Conservation (phyloP, 2,113 vertebrate genomes). For the Acrocephalus kingi region DNA sequence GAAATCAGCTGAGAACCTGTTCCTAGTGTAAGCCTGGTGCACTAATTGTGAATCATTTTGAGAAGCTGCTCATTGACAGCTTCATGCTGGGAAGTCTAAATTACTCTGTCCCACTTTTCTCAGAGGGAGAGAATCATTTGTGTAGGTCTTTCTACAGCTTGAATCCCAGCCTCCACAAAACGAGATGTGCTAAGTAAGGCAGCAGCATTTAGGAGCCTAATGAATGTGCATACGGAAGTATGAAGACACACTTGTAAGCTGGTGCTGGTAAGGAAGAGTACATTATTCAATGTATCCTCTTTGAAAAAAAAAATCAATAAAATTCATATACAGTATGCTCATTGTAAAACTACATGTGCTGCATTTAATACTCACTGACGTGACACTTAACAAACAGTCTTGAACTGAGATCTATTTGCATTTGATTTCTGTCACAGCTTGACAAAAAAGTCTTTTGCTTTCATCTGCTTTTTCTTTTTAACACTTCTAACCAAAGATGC, state of each 20-base stretch:
- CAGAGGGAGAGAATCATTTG: conserved; percentile 16
- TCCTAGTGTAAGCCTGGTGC: not conserved
- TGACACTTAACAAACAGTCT: conserved; percentile 75
- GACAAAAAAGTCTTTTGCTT: conserved; percentile 66
- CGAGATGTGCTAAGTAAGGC: conserved; percentile 22
- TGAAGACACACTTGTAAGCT: conserved; percentile 45
- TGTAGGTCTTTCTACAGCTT: conserved; percentile 33
- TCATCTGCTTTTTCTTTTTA: conserved; percentile 70
- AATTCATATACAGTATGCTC: conserved; percentile 66
- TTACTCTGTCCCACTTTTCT: conserved; percentile 28
- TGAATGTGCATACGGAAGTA: conserved; percentile 46
- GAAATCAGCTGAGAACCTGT: not conserved
- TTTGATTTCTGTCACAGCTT: conserved; percentile 74
- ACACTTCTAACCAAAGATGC: conserved; percentile 54
- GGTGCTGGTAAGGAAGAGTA: conserved; percentile 31
- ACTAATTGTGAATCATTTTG: conserved; percentile 53
- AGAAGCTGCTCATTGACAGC: conserved; percentile 25
- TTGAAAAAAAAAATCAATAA: conserved; percentile 74
- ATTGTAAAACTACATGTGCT: conserved; percentile 68
- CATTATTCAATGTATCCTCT: conserved; percentile 62
- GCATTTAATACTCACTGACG: conserved; percentile 68
- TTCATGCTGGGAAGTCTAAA: conserved; percentile 45
- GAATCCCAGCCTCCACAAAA: conserved; percentile 55
- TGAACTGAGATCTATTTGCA: conserved; percentile 74
- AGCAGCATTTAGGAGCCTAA: conserved; percentile 46